Percentiles rank a stretch among this genome's conserved stretches.
Conservation (phyloP, 2,797 vertebrate genomes). For the Cryptoblepharus egeriae region DNA sequence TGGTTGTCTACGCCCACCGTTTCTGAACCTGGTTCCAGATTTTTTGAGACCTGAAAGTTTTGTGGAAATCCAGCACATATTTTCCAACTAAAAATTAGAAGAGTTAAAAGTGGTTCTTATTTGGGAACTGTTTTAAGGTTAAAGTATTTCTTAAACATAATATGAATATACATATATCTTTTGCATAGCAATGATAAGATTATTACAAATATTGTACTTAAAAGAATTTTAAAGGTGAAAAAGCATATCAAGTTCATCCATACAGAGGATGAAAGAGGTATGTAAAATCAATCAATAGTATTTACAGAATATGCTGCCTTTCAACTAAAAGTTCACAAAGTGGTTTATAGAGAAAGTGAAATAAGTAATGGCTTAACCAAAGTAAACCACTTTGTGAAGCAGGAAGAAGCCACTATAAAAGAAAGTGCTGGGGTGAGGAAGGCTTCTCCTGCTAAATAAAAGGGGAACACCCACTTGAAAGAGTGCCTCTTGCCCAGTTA, state of each 20-base stretch:
- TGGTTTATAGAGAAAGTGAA: no score
- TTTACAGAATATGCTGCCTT: no score
- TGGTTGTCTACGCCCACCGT: constrained; percentile 46
- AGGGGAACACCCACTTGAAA: no score
- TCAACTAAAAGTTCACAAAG: no score
- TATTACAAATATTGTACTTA: neutral
- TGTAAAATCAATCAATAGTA: no score
- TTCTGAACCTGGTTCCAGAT: constrained; percentile 40
- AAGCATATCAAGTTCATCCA: neutral
- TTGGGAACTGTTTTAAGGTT: neutral
- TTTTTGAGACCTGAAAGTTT: constrained; percentile 31
- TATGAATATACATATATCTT: neutral
- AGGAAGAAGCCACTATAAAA: no score
- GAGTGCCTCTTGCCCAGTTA: no score
- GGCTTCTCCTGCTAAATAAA: no score
- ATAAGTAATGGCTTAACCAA: no score
- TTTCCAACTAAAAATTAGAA: constrained; percentile 64
- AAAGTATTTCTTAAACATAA: neutral
- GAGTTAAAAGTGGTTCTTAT: neutral
- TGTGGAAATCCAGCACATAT: constrained; percentile 55
- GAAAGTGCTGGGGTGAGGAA: no score
- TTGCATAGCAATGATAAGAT: neutral
- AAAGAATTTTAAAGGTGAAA: neutral
- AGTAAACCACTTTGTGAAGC: no score
- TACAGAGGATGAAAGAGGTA: neutral